Percentiles rank a stretch among this genome's conserved stretches.
phyloP scores from a whole-genome alignment of 2,113 vertebrate species.

The Aleadryas rufinucha region DNA sequence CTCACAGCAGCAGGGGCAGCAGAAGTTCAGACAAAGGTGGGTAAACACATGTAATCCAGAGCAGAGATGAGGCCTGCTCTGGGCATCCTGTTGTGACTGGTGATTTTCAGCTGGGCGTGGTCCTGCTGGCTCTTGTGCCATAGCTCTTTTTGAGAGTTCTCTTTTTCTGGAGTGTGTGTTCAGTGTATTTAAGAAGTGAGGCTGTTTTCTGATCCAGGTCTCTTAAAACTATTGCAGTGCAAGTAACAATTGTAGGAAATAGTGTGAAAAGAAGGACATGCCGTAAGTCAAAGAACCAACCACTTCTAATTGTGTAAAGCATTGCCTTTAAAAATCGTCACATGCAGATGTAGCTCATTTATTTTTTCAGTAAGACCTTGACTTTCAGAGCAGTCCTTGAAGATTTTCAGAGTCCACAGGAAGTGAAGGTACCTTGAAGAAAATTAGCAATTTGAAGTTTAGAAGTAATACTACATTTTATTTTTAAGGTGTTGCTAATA shows the following conservation, averaged over 20 bases:
- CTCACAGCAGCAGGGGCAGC: neutral
- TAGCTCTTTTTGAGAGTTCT: neutral
- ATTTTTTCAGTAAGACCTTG: neutral
- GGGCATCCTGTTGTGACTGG: neutral
- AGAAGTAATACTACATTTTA: neutral
- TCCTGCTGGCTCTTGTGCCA: neutral
- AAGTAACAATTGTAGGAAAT: neutral
- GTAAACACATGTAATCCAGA: neutral
- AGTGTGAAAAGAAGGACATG: neutral
- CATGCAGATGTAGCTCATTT: neutral
- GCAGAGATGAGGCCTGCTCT: neutral
- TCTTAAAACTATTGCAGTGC: neutral
- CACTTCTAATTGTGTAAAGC: neutral
- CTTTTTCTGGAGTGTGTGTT: neutral
- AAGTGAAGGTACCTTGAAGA: neutral
- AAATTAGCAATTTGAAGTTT: neutral
- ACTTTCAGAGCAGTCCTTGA: neutral
- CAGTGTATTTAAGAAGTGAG: neutral
- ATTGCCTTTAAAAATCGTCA: neutral
- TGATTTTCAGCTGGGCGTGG: neutral
- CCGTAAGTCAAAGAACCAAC: neutral
- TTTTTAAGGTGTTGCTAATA: neutral
- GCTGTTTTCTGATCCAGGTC: neutral
- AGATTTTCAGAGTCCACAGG: neutral
- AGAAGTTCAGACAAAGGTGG: neutral